These are phyloP conservation scores for Criorhina ranunculi DNA, from an alignment of 2,888 invertebrate species.

Conservation along the genomic window DNA sequence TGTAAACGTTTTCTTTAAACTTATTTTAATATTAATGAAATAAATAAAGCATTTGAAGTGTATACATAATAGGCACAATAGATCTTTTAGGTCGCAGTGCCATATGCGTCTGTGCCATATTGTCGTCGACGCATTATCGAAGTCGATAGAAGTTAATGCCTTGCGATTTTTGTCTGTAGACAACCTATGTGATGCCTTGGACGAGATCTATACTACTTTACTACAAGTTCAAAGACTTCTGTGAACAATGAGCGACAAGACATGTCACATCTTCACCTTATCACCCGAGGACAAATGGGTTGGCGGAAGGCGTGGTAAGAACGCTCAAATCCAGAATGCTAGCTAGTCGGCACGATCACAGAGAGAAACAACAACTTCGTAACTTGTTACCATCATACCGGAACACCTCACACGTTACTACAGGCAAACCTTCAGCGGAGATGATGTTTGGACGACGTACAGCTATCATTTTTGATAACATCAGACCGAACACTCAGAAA, in stretches of 20 bases:
- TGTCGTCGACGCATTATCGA: background rate
- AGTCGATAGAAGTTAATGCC: slow-evolving; percentile 2
- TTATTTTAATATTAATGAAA: no score
- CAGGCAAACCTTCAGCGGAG: background rate
- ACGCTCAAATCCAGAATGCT: background rate
- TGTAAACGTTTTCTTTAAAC: no score
- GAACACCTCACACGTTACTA: background rate
- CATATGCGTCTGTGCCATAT: no score
- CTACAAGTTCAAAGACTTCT: background rate
- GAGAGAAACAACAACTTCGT: background rate
- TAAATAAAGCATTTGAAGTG: no score
- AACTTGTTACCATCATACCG: background rate
- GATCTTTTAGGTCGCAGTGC: no score
- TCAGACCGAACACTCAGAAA: no score
- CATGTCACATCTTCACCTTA: background rate
- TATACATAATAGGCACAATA: no score
- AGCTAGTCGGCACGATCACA: background rate
- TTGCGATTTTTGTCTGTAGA: background rate
- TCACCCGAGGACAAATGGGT: slow-evolving; percentile 12
- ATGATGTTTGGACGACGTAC: slow-evolving; percentile 9
- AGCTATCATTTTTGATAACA: no score
- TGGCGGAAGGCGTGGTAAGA: background rate
- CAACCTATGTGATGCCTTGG: slow-evolving; percentile 2
- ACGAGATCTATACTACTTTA: background rate
- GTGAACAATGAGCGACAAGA: background rate